Evolutionary conservation across 92 coral and sea anemone species (phyloP).

Genomic region (Heteractis magnifica): DNA sequence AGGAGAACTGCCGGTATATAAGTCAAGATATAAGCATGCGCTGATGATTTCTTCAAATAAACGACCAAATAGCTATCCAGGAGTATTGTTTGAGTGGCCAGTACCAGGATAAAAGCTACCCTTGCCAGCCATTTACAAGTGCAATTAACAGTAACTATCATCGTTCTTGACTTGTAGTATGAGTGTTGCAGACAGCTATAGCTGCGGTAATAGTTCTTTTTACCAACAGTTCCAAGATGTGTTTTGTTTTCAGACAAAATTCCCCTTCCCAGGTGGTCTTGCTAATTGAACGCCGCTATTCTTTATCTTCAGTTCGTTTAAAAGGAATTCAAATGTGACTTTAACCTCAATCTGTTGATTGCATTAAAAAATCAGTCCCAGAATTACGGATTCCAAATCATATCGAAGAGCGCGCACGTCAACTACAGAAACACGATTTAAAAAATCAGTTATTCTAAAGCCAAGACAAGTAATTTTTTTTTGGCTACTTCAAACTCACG

Average conservation of each 20-base stretch:
- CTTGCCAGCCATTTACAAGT: slow-evolving; percentile 36
- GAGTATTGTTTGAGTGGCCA: slow-evolving; percentile 29
- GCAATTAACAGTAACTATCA: slow-evolving; percentile 19
- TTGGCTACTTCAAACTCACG: not conserved
- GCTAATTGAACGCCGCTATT: slow-evolving; percentile 9
- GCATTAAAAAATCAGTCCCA: not conserved
- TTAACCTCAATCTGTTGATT: not conserved
- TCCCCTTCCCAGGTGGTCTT: slow-evolving; percentile 24
- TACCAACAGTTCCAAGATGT: slow-evolving; percentile 5
- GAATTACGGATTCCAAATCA: not conserved
- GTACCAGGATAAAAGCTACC: slow-evolving; percentile 25
- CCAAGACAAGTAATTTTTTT: not conserved
- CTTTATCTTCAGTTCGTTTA: not conserved
- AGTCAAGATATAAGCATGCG: slow-evolving; percentile 38
- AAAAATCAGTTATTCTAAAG: not conserved
- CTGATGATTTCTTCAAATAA: slow-evolving; percentile 30
- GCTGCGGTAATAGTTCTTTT: not conserved
- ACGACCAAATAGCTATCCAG: slow-evolving; percentile 29
- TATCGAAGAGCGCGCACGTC: slow-evolving; percentile 3
- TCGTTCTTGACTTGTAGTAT: not conserved
- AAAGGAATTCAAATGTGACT: not conserved
- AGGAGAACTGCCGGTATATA: slow-evolving; percentile 40
- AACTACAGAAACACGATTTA: not conserved
- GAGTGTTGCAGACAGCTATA: not conserved
- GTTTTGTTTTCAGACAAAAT: slow-evolving; percentile 25